phyloP scores from a whole-genome alignment of 2,113 vertebrate species.

The Cochlearius cochlearius region DNA sequence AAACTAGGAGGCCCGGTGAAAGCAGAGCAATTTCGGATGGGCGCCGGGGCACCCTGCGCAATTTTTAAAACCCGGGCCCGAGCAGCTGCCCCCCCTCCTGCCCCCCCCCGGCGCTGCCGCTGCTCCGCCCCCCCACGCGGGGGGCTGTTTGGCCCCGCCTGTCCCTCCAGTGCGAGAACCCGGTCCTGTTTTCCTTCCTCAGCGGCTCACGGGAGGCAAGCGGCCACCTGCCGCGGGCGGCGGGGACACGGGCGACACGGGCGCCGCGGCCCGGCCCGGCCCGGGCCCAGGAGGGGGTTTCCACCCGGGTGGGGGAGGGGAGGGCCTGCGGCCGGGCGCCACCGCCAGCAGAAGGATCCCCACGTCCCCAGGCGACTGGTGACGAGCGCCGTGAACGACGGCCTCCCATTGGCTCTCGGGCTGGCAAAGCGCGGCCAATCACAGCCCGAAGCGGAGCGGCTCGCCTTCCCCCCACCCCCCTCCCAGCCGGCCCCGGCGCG shows the following conservation, averaged over 20 bases:
- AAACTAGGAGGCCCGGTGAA: rapidly evolving
- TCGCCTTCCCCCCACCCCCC: background rate
- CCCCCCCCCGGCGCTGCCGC: background rate
- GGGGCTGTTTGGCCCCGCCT: too few species aligned
- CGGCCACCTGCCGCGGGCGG: background rate
- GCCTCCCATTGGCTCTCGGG: background rate
- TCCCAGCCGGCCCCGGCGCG: background rate
- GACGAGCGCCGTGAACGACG: background rate
- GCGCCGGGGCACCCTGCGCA: rapidly evolving
- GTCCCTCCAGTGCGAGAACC: too few species aligned
- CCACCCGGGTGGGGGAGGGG: rapidly evolving
- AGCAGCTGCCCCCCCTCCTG: background rate
- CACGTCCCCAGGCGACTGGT: background rate
- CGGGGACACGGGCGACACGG: too few species aligned
- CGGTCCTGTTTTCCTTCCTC: rapidly evolving
- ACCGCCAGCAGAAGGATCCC: rapidly evolving
- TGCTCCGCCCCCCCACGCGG: background rate
- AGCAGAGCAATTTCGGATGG: rapidly evolving
- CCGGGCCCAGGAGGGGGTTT: rapidly evolving
- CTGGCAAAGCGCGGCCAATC: background rate
- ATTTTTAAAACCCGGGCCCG: background rate
- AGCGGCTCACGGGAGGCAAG: rapidly evolving
- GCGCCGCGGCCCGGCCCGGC: too few species aligned
- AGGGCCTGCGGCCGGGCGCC: rapidly evolving
- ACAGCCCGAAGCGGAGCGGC: background rate